Evolutionary conservation across 53 echinoderm and acorn worm species (phyloP).

Genomic region (Arbacia lixula): DNA sequence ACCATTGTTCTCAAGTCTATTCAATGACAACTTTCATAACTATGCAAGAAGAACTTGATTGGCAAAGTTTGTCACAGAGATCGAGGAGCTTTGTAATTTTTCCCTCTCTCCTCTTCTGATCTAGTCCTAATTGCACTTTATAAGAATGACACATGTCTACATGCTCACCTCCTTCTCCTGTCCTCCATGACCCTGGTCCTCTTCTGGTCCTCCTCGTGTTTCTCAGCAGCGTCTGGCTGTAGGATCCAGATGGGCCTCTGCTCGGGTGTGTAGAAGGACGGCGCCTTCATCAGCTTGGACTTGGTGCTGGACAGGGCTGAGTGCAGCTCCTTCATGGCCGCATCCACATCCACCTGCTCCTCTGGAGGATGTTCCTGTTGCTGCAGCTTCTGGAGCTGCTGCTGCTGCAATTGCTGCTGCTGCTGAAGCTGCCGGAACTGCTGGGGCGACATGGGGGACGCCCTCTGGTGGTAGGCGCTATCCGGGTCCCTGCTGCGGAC

Average conservation of each 20-base stretch:
- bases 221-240: conserved; percentile 87
- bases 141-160: too few species aligned
- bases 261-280: conserved; percentile 85
- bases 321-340: conserved; percentile 93
- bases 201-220: conserved; percentile 84
- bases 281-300: conserved; percentile 83
- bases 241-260: conserved; percentile 81
- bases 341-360: conserved; percentile 75
- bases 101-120: too few species aligned
- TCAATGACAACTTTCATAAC: too few species aligned
- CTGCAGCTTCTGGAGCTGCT: neutral
- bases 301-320: conserved; percentile 74
- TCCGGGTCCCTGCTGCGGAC: conserved; percentile 6
- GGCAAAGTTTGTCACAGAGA: too few species aligned
- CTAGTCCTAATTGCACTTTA: too few species aligned
- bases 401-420: conserved; percentile 10
- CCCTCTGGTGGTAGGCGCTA: conserved; percentile 17
- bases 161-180: conserved; percentile 80
- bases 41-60: too few species aligned
- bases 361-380: conserved; percentile 39
- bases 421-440: conserved; percentile 6
- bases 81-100: too few species aligned
- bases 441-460: conserved; percentile 27
- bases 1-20: too few species aligned
- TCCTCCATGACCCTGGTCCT: conserved; percentile 80